These are phyloP conservation scores for Synergus umbraculus DNA, from an alignment of 2,888 invertebrate species.

Conservation along the genomic window DNA sequence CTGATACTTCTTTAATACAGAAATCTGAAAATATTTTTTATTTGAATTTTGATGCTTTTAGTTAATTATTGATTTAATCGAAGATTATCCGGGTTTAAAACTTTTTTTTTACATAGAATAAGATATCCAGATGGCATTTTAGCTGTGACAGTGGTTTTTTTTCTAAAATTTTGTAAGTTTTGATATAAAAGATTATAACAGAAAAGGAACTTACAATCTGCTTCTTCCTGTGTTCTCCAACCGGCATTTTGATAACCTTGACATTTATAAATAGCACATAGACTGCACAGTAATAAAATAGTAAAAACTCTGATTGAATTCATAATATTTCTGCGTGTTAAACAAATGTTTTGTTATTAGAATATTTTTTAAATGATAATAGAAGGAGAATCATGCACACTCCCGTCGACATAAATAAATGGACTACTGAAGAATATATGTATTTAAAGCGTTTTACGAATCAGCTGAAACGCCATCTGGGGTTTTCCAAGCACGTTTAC, in stretches of 20 bases:
- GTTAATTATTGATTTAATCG: too few relatives aligned
- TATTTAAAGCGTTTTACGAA: not conserved
- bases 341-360: not conserved
- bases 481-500: too few relatives aligned
- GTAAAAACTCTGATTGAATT: not conserved
- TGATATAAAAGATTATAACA: not conserved
- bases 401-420: not conserved
- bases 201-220: not conserved
- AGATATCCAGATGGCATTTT: too few relatives aligned
- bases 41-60: too few relatives aligned
- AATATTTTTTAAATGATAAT: not conserved
- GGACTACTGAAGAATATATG: not conserved
- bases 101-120: too few relatives aligned
- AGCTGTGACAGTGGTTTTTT: too few relatives aligned
- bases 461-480: too few relatives aligned
- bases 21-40: not conserved
- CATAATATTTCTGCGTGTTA: not conserved
- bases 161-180: not conserved
- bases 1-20: not conserved
- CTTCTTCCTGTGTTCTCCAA: not conserved
- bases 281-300: not conserved
- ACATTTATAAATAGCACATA: not conserved
- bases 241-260: not conserved
- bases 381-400: not conserved
- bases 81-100: too few relatives aligned